phyloP scores from a whole-genome alignment of 2,797 vertebrate genomes.

The Dryobates pubescens region DNA sequence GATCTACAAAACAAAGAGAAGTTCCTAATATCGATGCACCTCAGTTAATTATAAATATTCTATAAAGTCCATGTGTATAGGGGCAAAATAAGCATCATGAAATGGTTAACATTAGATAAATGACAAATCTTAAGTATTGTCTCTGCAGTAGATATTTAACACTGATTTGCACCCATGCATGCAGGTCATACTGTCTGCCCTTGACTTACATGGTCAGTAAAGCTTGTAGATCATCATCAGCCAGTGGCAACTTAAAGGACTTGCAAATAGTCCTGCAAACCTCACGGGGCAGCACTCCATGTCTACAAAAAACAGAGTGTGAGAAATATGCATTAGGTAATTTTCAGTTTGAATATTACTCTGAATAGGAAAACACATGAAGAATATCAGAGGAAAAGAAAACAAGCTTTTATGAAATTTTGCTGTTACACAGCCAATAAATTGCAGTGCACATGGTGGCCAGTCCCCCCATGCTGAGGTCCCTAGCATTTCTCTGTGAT shows the following conservation, averaged over 20 bases:
- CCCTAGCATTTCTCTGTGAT: neutral
- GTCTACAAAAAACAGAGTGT: conserved; percentile 75
- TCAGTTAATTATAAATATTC: neutral
- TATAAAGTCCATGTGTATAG: neutral
- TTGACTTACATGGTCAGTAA: conserved; percentile 84
- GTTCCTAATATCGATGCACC: neutral
- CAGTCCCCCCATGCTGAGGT: neutral
- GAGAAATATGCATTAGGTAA: neutral
- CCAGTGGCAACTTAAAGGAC: conserved; percentile 85
- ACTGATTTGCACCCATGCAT: neutral
- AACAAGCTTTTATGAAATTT: neutral
- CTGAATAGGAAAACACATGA: neutral
- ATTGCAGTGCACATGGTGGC: neutral
- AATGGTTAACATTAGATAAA: neutral
- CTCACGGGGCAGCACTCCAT: conserved; percentile 78
- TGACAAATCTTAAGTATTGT: neutral
- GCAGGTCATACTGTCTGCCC: neutral
- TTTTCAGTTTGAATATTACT: neutral
- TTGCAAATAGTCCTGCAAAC: conserved; percentile 85
- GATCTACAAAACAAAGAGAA: neutral
- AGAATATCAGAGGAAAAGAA: neutral
- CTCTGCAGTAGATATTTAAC: neutral
- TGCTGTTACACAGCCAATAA: neutral
- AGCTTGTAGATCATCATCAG: conserved; percentile 79
- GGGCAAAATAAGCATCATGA: neutral